Evolutionary conservation across 2,113 vertebrate species (phyloP).

Genomic region (Prunella himalayana): DNA sequence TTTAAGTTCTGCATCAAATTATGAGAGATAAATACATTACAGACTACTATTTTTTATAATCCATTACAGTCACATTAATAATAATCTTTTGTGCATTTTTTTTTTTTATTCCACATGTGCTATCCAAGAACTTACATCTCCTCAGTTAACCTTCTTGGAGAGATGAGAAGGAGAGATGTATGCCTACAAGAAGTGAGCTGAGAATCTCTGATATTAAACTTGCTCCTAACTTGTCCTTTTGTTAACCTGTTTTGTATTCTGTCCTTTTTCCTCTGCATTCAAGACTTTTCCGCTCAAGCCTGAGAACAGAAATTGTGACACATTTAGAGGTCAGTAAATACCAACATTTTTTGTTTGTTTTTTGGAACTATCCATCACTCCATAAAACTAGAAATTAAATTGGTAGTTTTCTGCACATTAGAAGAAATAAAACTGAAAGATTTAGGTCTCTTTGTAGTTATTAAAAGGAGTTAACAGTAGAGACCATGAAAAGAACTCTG

Average conservation of each 20-base stretch:
- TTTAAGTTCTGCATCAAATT: neutral
- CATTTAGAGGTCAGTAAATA: neutral
- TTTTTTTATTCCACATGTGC: neutral
- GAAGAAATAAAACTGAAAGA: neutral
- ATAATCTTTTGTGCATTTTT: neutral
- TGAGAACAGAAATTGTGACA: neutral
- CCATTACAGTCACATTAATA: neutral
- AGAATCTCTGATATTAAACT: neutral
- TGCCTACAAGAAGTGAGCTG: neutral
- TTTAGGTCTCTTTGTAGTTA: neutral
- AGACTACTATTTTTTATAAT: neutral
- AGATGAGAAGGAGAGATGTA: neutral
- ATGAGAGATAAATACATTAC: neutral
- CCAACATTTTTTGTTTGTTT: neutral
- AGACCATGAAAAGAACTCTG: neutral
- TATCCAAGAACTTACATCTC: neutral
- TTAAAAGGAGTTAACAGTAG: neutral
- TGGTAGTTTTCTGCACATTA: neutral
- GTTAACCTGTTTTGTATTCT: neutral
- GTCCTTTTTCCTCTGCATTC: neutral
- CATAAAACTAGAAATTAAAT: neutral
- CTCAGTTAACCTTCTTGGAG: neutral
- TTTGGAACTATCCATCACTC: neutral
- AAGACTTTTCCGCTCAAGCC: neutral
- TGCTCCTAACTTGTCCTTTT: neutral